Evolutionary conservation across 2,888 invertebrate genomes (phyloP), one percentile per base, ranked within the genome.

Genomic region (Orthonevra nobilis): DNA sequence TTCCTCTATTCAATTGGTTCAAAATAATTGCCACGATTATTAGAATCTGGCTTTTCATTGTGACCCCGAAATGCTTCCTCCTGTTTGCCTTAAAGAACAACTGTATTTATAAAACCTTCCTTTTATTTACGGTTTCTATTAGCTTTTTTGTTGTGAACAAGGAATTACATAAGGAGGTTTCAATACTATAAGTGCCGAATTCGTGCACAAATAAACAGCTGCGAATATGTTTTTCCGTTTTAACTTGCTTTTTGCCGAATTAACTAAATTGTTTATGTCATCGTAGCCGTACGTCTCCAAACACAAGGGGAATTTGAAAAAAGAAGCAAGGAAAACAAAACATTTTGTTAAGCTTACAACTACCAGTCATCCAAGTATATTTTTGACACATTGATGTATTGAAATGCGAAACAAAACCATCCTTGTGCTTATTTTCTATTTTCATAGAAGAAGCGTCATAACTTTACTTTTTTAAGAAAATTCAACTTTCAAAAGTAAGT

Each of bases 31-130:
- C 36, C 36, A 10, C 36, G 36, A 36, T 36, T 36, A 36, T 14
- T 14, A 3, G 36, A 36, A 14, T 14, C 15, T 3, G 3, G 4
- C 14, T 14, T 36, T 36, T 36, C 36, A 36, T 32, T 6, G 10
- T 50, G 17, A 32, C 32, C 10, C 10, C 50, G 12, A 7, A 32
- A 32, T 34, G 32, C 20, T 20, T 34, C 12, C 30, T 52, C 36
- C 14, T 52, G 52, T 52, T 52, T 36, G 1, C 36, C 23, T 50
- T 15, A 50, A 19, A 52, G 23, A 36, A 36, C 23, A 14, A 34
- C 34, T 34, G 50, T 50, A 19, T 30, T 32, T 17, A 48, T 48
- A 34, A 50, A 50, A 32, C 34, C 32, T 17, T 50, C 50, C 19
- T 32, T 48, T 48, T 19, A 10, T 19, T 48, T 48, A 10, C 19